Evolutionary conservation across 2,888 invertebrate genomes (phyloP).

Genomic region (Chromoteleia sp.): DNA sequence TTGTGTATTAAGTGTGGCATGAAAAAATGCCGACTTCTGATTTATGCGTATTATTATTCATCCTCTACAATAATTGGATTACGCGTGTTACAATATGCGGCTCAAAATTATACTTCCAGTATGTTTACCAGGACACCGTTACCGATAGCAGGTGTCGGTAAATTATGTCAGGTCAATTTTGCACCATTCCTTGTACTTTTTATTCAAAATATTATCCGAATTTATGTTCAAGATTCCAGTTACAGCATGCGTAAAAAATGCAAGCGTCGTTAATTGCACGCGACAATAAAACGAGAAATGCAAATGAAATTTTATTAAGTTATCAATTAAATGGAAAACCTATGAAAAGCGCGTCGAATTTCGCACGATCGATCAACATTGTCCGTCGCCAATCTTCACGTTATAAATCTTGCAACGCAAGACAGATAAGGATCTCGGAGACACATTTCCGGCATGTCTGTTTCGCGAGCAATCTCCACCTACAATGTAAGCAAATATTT

Average conservation of each 20-base stretch:
- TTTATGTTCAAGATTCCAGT: too few species aligned
- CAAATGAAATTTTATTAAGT: constrained; percentile 33
- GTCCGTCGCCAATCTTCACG: background rate
- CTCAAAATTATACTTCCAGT: constrained; percentile 11
- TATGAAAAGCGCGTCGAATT: constrained; percentile 7
- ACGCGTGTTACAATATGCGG: constrained; percentile 14
- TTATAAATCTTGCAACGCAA: constrained; percentile 28
- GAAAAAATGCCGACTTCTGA: constrained; percentile 7
- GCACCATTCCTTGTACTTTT: background rate
- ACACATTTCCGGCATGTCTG: constrained; percentile 56
- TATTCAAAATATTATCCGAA: too few species aligned
- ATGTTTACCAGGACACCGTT: background rate
- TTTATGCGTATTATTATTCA: constrained; percentile 42
- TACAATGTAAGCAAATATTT: constrained; percentile 61
- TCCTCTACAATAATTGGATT: constrained; percentile 36
- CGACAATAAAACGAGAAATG: too few species aligned
- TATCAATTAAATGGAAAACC: constrained; percentile 43
- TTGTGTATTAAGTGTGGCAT: background rate
- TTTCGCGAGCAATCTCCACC: constrained; percentile 55
- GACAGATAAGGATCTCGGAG: constrained; percentile 47
- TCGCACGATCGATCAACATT: constrained; percentile 43
- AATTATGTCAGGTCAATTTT: too few species aligned
- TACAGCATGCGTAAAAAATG: too few species aligned
- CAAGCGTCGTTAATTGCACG: too few species aligned
- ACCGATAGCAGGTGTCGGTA: constrained; percentile 24